These are phyloP conservation scores for Nerophis ophidion DNA, from an alignment of 2,113 vertebrate genomes.

Conservation along the genomic window DNA sequence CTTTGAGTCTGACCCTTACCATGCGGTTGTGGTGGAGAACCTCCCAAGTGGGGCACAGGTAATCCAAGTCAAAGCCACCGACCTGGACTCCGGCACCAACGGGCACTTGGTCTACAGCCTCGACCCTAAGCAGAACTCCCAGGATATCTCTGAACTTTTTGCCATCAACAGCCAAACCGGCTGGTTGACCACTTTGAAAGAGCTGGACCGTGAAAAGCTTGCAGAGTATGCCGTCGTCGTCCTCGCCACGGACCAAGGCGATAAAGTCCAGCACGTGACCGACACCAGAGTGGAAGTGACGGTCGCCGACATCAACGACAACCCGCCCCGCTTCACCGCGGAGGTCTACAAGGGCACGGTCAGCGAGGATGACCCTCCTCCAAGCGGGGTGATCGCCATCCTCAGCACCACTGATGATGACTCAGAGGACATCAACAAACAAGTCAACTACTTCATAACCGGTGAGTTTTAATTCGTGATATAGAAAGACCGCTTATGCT, in stretches of 20 bases:
- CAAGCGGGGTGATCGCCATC: conserved; percentile 88
- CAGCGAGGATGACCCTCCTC: conserved; percentile 91
- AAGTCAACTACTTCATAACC: conserved; percentile 90
- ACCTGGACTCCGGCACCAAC: conserved; percentile 86
- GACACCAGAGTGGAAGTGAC: conserved; percentile 78
- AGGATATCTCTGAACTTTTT: conserved; percentile 80
- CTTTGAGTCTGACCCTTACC: conserved; percentile 87
- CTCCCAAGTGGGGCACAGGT: conserved; percentile 81
- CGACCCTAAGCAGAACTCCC: conserved; percentile 73
- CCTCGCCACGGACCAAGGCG: conserved; percentile 84
- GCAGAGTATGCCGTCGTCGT: conserved; percentile 76
- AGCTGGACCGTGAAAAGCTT: conserved; percentile 83
- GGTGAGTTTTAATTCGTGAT: conserved; percentile 67
- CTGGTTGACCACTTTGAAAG: conserved; percentile 92
- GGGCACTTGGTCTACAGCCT: conserved; percentile 86
- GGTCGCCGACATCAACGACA: conserved; percentile 92
- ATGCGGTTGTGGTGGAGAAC: conserved; percentile 88
- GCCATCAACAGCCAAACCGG: conserved; percentile 84
- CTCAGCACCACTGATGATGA: conserved; percentile 90
- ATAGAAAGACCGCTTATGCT: too few relatives aligned
- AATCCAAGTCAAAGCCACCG: conserved; percentile 86
- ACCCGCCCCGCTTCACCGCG: conserved; percentile 88
- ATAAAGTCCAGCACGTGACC: conserved; percentile 80
- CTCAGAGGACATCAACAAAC: conserved; percentile 84
- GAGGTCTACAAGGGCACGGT: conserved; percentile 98